Evolutionary conservation across 2,797 vertebrate species (phyloP).

Genomic region (Hoplostethus atlanticus): DNA sequence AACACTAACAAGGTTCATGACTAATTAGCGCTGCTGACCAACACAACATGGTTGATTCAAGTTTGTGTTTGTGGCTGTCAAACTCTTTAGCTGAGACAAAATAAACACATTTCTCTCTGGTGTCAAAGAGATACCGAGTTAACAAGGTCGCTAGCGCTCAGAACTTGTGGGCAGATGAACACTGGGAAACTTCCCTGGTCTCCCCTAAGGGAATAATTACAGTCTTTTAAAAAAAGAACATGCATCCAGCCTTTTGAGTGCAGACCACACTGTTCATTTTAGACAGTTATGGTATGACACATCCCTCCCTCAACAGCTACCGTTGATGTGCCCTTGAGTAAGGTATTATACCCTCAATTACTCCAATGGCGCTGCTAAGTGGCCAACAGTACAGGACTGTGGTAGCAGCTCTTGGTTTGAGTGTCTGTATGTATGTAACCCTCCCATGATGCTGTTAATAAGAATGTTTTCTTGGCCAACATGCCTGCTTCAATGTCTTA

Average conservation of each 20-base stretch:
- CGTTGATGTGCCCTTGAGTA: not conserved
- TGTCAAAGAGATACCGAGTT: not conserved
- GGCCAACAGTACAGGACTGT: not conserved
- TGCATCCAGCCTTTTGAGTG: not conserved
- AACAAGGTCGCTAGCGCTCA: not conserved
- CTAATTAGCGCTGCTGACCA: not conserved
- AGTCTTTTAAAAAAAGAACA: not conserved
- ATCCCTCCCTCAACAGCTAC: not conserved
- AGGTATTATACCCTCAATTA: not conserved
- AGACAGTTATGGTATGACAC: not conserved
- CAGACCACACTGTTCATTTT: not conserved
- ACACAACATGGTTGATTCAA: not conserved
- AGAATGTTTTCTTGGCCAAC: not conserved
- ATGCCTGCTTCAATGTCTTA: not conserved
- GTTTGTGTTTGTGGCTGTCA: not conserved
- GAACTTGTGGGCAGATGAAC: not conserved
- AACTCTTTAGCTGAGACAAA: not conserved
- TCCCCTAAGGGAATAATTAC: not conserved
- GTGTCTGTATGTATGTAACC: not conserved
- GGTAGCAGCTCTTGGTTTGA: not conserved
- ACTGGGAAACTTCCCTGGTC: not conserved
- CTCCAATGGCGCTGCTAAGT: not conserved
- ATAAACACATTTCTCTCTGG: not conserved
- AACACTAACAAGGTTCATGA: slow-evolving; percentile 23
- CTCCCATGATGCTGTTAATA: not conserved